Evolutionary conservation across 2,888 invertebrate genomes (phyloP), one percentile per base, ranked within the genome.

Genomic region (Leucoma salicis): DNA sequence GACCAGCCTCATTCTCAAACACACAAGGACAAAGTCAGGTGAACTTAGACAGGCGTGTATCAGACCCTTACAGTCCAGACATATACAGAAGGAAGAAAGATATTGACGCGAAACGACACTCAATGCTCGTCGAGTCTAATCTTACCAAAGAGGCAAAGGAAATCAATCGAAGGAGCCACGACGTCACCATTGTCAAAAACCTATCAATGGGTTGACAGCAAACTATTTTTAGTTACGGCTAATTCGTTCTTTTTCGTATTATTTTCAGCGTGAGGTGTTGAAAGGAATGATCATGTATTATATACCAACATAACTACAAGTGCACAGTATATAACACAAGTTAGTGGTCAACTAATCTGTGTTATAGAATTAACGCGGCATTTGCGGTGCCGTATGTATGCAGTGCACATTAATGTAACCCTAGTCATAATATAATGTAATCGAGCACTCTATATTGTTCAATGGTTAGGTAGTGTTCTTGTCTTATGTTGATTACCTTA

Each of bases 121-220:
- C 90, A 0, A 71, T 89, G 78, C 79, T 86, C 49, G 82, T 82
- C n/a, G 88, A 89, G 38, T 77, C 84, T 0, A 82, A 78, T 53
- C 58, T 77, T 14, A 70, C 72, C 2, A 82, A 84, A 46, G 85
- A 86, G 46, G 66, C 78, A 0, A 83, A 82, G 51, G 85, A 86
- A 42, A 56, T 83, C 11, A 86, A 86, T 46, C 63, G 89, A 32
- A 69, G 87, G 41, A 88, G 87, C 63, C 86, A 87, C 37, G 83
- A 86, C 43, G 78, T 77, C 40, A 70, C 78, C 10, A 76, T 80
- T 31, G 80, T 85, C 12, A 84, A 88, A 57, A 84, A 89, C 48
- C 66, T 85, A 10, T 87, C 88, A 27, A 79, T 87, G 76, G 89
- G 89, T 79, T 89, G 88, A 89, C 77, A 59, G 31, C 44, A 57